Conservation (phyloP, 37 sponge, comb jelly and placozoan genomes). For the Diacarnus erythraeanus region DNA sequence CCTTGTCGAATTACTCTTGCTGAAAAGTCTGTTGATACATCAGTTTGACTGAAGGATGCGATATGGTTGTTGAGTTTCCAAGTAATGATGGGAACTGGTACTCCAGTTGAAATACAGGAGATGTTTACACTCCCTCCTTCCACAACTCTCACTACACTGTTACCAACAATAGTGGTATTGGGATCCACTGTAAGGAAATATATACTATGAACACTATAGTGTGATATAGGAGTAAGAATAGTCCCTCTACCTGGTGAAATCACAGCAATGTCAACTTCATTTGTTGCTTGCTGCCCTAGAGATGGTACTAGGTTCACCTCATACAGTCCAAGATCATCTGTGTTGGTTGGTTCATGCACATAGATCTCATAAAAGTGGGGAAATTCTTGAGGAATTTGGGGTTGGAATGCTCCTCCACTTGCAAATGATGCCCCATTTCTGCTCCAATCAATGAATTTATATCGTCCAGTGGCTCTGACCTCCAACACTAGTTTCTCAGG, state of each 20-base stretch:
- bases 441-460: background rate
- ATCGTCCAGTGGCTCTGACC: constrained; percentile 19
- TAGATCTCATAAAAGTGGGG: constrained; percentile 29
- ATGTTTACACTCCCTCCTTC: constrained; percentile 34
- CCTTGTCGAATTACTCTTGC: no score
- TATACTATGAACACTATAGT: background rate
- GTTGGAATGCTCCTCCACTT: background rate
- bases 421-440: constrained; percentile 1
- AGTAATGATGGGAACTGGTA: constrained; percentile 42
- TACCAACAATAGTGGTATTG: background rate
- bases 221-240: background rate
- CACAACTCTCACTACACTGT: background rate
- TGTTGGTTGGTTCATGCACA: constrained; percentile 27
- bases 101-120: constrained; percentile 31
- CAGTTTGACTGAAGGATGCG: constrained; percentile 4
- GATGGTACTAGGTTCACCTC: background rate
- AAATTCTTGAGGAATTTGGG: background rate
- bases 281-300: no score
- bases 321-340: constrained; percentile 23
- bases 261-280: constrained; percentile 7
- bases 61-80: constrained; percentile 13
- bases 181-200: constrained; percentile 1
- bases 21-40: background rate
- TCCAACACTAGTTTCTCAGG: constrained; percentile 50
- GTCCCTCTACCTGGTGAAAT: constrained; percentile 2